Percentiles rank a stretch among this genome's conserved stretches.
These are phyloP conservation scores for Archocentrus centrarchus DNA, from an alignment of 2,113 vertebrate species.

Conservation along the genomic window DNA sequence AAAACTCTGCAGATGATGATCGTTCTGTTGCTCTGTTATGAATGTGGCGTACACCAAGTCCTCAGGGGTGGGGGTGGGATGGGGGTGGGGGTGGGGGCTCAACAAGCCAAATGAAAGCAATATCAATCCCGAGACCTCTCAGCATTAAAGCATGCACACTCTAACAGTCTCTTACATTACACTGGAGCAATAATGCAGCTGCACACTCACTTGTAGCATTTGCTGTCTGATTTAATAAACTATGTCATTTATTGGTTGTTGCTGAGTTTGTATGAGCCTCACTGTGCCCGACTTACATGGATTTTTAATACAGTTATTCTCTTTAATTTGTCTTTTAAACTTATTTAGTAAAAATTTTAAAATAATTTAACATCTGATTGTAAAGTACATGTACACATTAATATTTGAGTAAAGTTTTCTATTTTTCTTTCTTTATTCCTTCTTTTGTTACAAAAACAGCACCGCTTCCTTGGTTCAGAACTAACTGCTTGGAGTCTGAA, in stretches of 20 bases:
- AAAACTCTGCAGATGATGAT: slow-evolving; percentile 14
- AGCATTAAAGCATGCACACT: slow-evolving; percentile 28
- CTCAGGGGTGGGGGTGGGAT: neutral
- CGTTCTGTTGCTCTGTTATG: neutral
- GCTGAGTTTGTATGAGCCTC: slow-evolving; percentile 22
- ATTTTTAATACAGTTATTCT: slow-evolving; percentile 8
- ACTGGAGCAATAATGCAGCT: slow-evolving; percentile 37
- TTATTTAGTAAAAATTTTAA: neutral
- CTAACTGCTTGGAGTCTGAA: neutral
- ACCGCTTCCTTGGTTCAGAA: neutral
- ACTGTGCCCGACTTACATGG: slow-evolving; percentile 10
- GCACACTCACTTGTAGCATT: slow-evolving; percentile 9
- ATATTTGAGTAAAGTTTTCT: neutral
- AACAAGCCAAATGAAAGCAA: slow-evolving; percentile 18
- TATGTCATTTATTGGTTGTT: slow-evolving; percentile 19
- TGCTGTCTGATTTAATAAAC: slow-evolving; percentile 35
- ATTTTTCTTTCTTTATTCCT: too few species aligned
- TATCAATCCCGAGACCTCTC: slow-evolving; percentile 16
- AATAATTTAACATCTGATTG: neutral
- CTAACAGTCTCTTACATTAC: slow-evolving; percentile 15
- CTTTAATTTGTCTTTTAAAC: neutral
- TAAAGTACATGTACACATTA: neutral
- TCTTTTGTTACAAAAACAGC: neutral
- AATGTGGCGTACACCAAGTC: slow-evolving; percentile 19
- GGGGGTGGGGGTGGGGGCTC: neutral